phyloP scores from a whole-genome alignment of 2,113 vertebrate species.

The Carollia perspicillata region DNA sequence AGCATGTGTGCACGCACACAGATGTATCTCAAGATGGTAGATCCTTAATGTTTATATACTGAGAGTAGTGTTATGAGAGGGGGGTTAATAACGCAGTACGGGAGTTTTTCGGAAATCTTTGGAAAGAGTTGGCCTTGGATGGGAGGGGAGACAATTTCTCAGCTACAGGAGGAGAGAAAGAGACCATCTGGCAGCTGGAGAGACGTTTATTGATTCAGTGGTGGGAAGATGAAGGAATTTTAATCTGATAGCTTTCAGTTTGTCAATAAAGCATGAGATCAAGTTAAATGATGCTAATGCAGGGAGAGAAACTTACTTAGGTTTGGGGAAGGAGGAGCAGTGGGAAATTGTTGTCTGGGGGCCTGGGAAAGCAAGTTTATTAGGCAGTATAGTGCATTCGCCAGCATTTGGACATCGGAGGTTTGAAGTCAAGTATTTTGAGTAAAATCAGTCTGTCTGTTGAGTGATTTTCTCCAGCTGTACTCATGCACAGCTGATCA shows the following conservation, averaged over 20 bases:
- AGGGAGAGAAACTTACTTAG: neutral
- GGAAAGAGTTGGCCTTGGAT: neutral
- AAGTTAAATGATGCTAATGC: neutral
- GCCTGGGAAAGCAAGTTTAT: neutral
- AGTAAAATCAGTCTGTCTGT: slow-evolving; percentile 3
- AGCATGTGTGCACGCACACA: neutral
- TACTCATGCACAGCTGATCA: slow-evolving; percentile 30
- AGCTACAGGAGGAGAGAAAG: neutral
- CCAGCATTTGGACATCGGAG: neutral
- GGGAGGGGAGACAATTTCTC: neutral
- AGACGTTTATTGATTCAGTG: neutral
- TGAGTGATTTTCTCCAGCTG: slow-evolving; percentile 39
- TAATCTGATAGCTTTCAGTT: neutral
- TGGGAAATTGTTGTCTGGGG: neutral
- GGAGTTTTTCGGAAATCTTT: neutral
- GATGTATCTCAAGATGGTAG: neutral
- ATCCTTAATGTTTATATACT: neutral
- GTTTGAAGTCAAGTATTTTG: slow-evolving; percentile 28
- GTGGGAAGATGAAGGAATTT: neutral
- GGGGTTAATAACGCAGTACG: neutral
- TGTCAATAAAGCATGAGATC: neutral
- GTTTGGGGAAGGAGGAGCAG: neutral
- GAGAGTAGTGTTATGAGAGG: neutral
- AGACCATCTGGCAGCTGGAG: neutral
- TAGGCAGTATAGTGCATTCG: neutral